phyloP scores from a whole-genome alignment of 2,797 vertebrate species.

The Sternotherus odoratus region DNA sequence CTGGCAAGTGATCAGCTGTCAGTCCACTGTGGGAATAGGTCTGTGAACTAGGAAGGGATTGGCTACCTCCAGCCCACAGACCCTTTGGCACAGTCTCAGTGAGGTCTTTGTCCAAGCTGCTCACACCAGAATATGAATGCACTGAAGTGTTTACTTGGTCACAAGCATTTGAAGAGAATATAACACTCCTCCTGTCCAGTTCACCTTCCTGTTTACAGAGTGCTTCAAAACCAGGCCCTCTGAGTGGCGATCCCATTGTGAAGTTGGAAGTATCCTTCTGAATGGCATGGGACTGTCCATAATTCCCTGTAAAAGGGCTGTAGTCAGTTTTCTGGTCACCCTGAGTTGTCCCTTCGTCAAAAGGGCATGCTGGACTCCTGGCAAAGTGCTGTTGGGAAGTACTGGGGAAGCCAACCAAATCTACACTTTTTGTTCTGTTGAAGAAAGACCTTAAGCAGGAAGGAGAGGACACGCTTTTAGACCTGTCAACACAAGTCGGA shows the following conservation, averaged over 20 bases:
- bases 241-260: constrained; percentile 90
- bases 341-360: constrained; percentile 97
- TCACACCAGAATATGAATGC: constrained; percentile 93
- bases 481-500: constrained; percentile 82
- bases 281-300: constrained; percentile 88
- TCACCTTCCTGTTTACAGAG: constrained; percentile 96
- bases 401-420: constrained; percentile 87
- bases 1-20: constrained; percentile 87
- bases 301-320: constrained; percentile 89
- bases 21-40: constrained; percentile 88
- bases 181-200: constrained; percentile 95
- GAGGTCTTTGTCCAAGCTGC: constrained; percentile 95
- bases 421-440: constrained; percentile 87
- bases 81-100: constrained; percentile 93
- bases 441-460: constrained; percentile 92
- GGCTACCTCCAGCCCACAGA: constrained; percentile 92
- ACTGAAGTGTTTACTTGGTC: constrained; percentile 92
- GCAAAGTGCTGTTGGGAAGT: constrained; percentile 93
- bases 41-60: constrained; percentile 95
- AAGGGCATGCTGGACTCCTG: constrained; percentile 91
- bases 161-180: constrained; percentile 94
- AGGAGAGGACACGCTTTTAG: constrained; percentile 88
- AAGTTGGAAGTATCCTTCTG: constrained; percentile 91
- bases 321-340: constrained; percentile 98
- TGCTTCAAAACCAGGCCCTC: constrained; percentile 90